Conservation (phyloP, 2,797 vertebrate genomes). For the Pygocentrus nattereri region DNA sequence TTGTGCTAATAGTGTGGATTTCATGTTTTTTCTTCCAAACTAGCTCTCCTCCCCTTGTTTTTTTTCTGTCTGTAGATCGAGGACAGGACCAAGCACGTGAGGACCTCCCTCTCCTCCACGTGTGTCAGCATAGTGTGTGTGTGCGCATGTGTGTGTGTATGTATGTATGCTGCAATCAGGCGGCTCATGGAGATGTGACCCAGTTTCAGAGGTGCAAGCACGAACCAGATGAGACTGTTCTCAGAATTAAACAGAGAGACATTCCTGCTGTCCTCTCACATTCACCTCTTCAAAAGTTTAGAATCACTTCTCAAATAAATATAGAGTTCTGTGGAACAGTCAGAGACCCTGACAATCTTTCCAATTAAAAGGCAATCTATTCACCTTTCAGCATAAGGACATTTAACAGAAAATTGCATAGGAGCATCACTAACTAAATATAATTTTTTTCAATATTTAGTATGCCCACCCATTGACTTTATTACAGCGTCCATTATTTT, state of each 20-base stretch:
- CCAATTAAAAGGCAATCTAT: too few species aligned
- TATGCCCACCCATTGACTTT: too few species aligned
- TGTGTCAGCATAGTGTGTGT: slow-evolving; percentile 2
- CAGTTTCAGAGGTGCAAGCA: slow-evolving; percentile 40
- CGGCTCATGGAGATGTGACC: slow-evolving; percentile 35
- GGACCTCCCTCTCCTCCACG: slow-evolving; percentile 24
- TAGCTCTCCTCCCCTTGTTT: background rate
- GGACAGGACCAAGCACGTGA: slow-evolving; percentile 35
- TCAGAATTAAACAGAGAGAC: slow-evolving; percentile 10
- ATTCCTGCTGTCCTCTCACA: slow-evolving; percentile 33
- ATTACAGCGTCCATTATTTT: too few species aligned
- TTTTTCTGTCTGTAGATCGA: slow-evolving; percentile 17
- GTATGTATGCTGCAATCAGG: background rate
- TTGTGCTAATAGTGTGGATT: too few species aligned
- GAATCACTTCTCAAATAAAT: background rate
- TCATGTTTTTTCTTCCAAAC: background rate
- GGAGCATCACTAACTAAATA: too few species aligned
- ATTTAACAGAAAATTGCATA: too few species aligned
- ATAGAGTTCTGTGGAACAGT: too few species aligned
- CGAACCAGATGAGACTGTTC: slow-evolving; percentile 20
- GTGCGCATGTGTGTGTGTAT: slow-evolving; percentile 24
- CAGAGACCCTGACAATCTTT: too few species aligned
- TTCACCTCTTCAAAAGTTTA: slow-evolving; percentile 25
- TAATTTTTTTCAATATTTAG: too few species aligned
- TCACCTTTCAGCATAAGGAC: too few species aligned